These are phyloP conservation scores for Gymnocephalus cernua DNA, from an alignment of 2,113 vertebrate genomes.

Conservation along the genomic window DNA sequence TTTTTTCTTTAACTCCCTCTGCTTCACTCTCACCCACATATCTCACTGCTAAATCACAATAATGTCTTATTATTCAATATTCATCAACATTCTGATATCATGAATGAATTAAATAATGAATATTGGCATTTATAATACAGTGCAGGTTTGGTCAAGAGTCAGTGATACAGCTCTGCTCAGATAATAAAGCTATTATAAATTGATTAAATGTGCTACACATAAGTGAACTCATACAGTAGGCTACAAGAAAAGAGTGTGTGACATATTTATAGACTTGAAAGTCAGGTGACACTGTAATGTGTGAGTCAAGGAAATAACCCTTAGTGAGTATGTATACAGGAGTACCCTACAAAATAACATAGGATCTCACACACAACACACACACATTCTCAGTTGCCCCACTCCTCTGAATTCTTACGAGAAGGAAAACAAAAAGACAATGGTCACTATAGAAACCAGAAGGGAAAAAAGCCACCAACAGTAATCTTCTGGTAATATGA, in stretches of 20 bases:
- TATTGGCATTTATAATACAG: no score
- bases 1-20: not conserved
- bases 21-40: not conserved
- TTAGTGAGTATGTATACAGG: not conserved
- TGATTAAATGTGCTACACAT: not conserved
- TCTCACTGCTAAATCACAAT: not conserved
- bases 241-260: not conserved
- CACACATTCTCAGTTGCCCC: not conserved
- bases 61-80: not conserved
- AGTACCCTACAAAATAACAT: not conserved
- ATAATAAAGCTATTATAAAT: not conserved
- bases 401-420: constrained; percentile 6
- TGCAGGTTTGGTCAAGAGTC: not conserved
- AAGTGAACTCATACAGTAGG: not conserved
- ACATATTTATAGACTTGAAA: not conserved
- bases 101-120: not conserved
- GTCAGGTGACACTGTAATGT: not conserved
- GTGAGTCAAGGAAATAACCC: constrained; percentile 1
- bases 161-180: not conserved
- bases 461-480: not conserved
- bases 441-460: constrained; percentile 24
- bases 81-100: not conserved
- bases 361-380: constrained; percentile 1
- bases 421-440: constrained; percentile 49
- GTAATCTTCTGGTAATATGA: constrained; percentile 12